Evolutionary conservation across 1,140 invertebrate genomes (phyloP), one percentile per base, ranked within the genome.

Genomic region (Diachasma alloeum): DNA sequence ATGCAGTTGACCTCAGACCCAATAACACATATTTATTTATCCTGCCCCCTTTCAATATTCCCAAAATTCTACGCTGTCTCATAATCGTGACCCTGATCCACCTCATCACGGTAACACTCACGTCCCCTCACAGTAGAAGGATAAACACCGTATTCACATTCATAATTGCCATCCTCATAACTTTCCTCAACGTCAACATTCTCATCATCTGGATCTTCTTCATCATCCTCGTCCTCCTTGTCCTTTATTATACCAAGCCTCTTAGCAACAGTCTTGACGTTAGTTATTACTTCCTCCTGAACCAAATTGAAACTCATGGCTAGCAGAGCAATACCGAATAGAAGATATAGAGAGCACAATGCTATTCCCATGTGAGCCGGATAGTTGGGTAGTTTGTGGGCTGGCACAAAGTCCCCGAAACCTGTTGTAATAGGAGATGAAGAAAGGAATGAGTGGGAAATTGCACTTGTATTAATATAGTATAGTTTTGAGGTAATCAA

Each of bases 221-320:
- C 88, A 44, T 93, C 92, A 3, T 92, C 89, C 31, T 91, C 91
- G 26, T 92, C 91, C n/a, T 95, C 93, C n/a, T 93, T 92, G 53
- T 92, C 92, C 84, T 97, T 96, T 77, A 97, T 93, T 84, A 97
- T 97, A 24, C 96, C 96, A 26, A 97, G 88, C 46, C 93, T 92
- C 79, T 94, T 95, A 8, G 95, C 96, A 10, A 97, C 92, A 46
- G 92, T 92, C 83, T 96, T 96, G 0, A 97, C 95, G 81, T 95
- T 95, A 67, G 93, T 95, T 78, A 97, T 96, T 4, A 97, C 96
- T 86, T 97, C 95, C 85, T 97, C 96, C 88, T 97, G 96, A 22
- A 99, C 97, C 79, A 99, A 91, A 91, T 99, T 99, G 89, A 99
- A 99, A 84, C 97, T 98, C 98, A 99, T 99, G 22, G 98, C 98